Conservation (phyloP, 2,888 invertebrate genomes). For the Rhimphoctona megacephalus region DNA sequence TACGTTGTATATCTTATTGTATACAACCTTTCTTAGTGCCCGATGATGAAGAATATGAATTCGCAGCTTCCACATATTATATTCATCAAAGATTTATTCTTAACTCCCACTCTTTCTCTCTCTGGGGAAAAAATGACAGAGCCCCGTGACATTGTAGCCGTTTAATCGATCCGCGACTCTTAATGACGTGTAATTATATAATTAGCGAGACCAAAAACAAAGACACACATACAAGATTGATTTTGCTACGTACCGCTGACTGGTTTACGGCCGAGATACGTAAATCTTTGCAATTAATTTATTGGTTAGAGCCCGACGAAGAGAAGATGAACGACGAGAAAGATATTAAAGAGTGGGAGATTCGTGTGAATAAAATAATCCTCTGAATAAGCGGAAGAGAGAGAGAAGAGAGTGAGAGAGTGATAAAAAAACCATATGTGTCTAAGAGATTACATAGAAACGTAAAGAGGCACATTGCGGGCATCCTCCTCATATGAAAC, state of each 20-base stretch:
- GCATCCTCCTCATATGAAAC: constrained; percentile 52
- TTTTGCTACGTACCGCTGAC: constrained; percentile 74
- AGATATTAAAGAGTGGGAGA: constrained; percentile 43
- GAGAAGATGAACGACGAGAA: constrained; percentile 52
- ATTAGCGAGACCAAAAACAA: constrained; percentile 78
- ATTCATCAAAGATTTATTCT: constrained; percentile 28
- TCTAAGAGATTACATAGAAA: constrained; percentile 64
- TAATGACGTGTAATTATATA: constrained; percentile 84
- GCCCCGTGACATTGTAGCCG: constrained; percentile 71
- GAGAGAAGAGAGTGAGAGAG: constrained; percentile 33
- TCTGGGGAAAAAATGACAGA: constrained; percentile 28
- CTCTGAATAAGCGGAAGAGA: constrained; percentile 4
- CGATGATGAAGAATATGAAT: constrained; percentile 55
- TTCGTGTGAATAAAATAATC: constrained; percentile 38
- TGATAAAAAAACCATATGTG: constrained; percentile 54
- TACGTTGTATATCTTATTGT: constrained; percentile 55
- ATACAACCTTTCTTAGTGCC: constrained; percentile 29
- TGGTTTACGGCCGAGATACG: constrained; percentile 83
- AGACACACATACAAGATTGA: not conserved
- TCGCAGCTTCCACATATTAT: constrained; percentile 45
- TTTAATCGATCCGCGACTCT: constrained; percentile 80
- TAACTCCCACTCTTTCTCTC: not conserved
- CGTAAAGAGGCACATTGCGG: constrained; percentile 72
- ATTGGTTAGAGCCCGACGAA: constrained; percentile 75
- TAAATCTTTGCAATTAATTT: constrained; percentile 84